Base-by-base conservation (phyloP, 2,888 invertebrate genomes). In the Zele albiditarsus region DNA sequence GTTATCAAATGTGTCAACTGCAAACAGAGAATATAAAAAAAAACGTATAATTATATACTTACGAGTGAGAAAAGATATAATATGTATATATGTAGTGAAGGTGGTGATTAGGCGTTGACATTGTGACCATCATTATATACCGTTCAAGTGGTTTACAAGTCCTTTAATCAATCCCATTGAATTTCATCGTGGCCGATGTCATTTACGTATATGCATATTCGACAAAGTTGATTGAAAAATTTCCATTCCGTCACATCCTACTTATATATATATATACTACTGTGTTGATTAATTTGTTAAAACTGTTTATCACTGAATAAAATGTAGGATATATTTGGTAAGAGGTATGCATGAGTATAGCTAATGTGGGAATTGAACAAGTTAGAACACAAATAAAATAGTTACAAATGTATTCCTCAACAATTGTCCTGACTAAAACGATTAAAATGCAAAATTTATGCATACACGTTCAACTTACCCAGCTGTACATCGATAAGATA, bases 381-480 rank as follows among this genome's bases (percentile, higher is more conserved):
- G 46, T n/a, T 16, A 6, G 14, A 58, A 58, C 58, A 3, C 3
- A 25, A 58, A 58, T 58, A 14, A 2, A 28, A 16, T 28, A 12
- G 16, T 16, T 4, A 60, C n/a, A 28, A 28, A 66, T 42, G 16
- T 65, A 63, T 65, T 23, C 6, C 23, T 65, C 8, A 38, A n/a
- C 16, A 28, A 60, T 60, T 60, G 28, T 60, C 31, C 10, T 0
- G 5, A 31, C 4, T 28, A 27, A 31, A 25, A 31, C 16, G 27
- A 60, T 60, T 28, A n/a, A 16, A 27, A 60, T 60, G 60, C 60
- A 60, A 60, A 66, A 63, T n/a, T 53, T 53, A 53, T 53, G 5
- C 53, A 53, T 20, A n/a, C 20, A 53, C 53, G n/a, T 53, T 53
- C 53, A 53, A 53, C 53, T 53, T n/a, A 53, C 53, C 20, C 20